phyloP scores from a whole-genome alignment of 2,113 vertebrate species.

The Acinonyx jubatus region DNA sequence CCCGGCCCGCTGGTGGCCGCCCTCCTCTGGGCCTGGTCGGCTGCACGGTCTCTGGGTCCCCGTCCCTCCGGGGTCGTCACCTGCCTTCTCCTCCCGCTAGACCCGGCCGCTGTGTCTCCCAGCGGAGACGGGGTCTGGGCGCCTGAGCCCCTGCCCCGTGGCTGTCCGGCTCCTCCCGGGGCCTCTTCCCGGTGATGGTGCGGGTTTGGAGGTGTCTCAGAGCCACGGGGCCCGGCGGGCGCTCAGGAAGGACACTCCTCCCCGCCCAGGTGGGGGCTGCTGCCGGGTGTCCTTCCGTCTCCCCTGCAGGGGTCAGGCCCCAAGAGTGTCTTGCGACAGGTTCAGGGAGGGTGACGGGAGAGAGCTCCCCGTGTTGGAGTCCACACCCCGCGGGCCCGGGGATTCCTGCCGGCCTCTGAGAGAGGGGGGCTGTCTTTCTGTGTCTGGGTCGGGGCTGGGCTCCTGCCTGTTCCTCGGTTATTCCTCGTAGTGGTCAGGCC shows the following conservation, averaged over 20 bases:
- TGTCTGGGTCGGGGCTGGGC: too few species aligned
- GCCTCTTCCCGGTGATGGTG: neutral
- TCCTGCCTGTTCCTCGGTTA: neutral
- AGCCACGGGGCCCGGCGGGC: fast-evolving
- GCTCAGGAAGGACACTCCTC: neutral
- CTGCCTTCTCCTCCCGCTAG: neutral
- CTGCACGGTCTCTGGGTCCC: fast-evolving
- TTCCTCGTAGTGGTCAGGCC: neutral
- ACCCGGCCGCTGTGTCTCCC: fast-evolving
- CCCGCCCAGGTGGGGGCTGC: fast-evolving
- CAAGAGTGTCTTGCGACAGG: fast-evolving
- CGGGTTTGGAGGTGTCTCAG: fast-evolving
- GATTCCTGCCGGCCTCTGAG: neutral
- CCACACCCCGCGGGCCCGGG: fast-evolving
- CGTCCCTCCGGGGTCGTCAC: neutral
- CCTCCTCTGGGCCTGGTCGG: neutral
- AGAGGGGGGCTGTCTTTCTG: neutral
- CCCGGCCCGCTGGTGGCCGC: neutral
- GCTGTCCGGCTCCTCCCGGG: neutral
- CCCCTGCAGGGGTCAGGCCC: too few species aligned
- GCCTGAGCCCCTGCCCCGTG: neutral
- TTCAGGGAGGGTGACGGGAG: fast-evolving
- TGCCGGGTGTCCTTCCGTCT: neutral
- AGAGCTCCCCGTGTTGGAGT: fast-evolving
- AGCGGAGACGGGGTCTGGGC: neutral